These are phyloP conservation scores for Turritopsis dohrnii DNA, from an alignment of 30 jellyfish, hydroid and myxozoan genomes.

Conservation along the genomic window DNA sequence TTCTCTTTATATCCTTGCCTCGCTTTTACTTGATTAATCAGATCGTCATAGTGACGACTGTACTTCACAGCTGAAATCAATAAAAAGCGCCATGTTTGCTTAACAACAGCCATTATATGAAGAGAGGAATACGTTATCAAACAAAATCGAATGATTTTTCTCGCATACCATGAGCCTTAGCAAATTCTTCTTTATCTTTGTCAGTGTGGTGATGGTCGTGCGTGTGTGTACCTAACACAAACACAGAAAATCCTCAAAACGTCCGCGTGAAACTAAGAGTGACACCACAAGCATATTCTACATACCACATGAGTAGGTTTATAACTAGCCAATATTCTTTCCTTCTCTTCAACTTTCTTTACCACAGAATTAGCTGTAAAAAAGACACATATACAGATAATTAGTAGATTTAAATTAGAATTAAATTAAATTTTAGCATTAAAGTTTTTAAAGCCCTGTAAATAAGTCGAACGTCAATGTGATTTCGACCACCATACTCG, in stretches of 20 bases:
- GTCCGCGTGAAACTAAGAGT: not conserved
- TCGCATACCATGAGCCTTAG: not conserved
- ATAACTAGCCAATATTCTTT: not conserved
- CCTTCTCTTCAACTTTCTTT: not conserved
- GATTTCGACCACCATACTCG: too few species aligned
- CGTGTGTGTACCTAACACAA: not conserved
- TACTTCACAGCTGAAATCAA: not conserved
- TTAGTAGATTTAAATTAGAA: too few species aligned
- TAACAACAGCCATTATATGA: too few species aligned
- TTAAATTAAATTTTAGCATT: too few species aligned
- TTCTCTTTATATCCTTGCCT: not conserved
- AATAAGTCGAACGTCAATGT: too few species aligned
- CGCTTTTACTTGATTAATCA: not conserved
- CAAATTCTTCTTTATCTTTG: not conserved
- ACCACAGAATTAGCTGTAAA: not conserved
- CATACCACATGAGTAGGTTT: not conserved
- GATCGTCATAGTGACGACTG: not conserved
- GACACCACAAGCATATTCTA: not conserved
- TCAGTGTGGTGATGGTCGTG: not conserved
- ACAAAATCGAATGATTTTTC: not conserved
- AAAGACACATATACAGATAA: not conserved
- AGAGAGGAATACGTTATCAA: too few species aligned
- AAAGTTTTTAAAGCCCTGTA: too few species aligned
- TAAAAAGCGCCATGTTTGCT: too few species aligned
- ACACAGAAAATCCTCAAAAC: not conserved